These are phyloP conservation scores for Strigamia transsilvanica DNA, from an alignment of 2,888 invertebrate genomes.

Conservation along the genomic window DNA sequence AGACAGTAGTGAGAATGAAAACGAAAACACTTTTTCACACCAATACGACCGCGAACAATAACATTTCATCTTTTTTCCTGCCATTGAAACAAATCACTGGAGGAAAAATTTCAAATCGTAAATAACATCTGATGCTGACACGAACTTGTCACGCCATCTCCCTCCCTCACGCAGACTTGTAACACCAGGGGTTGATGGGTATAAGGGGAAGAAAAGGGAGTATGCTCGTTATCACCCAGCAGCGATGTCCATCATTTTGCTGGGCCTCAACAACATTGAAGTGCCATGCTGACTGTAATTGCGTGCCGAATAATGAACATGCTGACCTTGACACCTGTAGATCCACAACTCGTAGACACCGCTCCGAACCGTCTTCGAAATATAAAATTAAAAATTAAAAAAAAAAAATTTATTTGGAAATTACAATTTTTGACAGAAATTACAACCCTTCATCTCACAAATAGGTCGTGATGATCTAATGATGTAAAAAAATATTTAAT, in stretches of 20 bases:
- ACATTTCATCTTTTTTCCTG: conserved; percentile 16
- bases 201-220: conserved; percentile 28
- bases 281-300: conserved; percentile 26
- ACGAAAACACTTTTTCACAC: conserved; percentile 13
- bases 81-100: conserved; percentile 25
- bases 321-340: conserved; percentile 26
- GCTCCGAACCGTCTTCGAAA: neutral
- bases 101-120: conserved; percentile 30
- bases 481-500: too few relatives aligned
- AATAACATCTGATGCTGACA: conserved; percentile 11
- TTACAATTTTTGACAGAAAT: neutral
- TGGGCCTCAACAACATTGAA: conserved; percentile 17
- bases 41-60: neutral
- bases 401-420: neutral
- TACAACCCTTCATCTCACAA: too few relatives aligned
- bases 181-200: conserved; percentile 26
- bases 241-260: conserved; percentile 26
- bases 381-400: neutral
- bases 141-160: conserved; percentile 20
- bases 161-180: conserved; percentile 16
- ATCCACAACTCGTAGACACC: neutral
- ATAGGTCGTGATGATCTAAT: too few relatives aligned
- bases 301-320: conserved; percentile 26
- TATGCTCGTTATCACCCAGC: conserved; percentile 30
- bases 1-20: neutral